These are phyloP conservation scores for Pongo abelii DNA, from an alignment of 2,113 vertebrate species.

Conservation along the genomic window DNA sequence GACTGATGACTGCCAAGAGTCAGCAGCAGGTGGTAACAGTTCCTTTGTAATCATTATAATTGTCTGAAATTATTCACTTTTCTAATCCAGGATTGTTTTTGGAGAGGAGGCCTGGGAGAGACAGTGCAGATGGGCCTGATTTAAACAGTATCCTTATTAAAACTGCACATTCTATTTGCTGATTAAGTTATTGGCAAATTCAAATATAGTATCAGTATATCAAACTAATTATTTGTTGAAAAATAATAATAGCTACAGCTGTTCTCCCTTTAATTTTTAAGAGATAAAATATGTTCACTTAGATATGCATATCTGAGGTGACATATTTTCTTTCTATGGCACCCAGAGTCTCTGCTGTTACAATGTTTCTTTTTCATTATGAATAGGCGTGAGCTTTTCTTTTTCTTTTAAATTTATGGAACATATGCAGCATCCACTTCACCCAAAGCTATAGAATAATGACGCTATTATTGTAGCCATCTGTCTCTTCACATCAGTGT, in stretches of 20 bases:
- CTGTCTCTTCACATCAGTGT: slow-evolving; percentile 60
- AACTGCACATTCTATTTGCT: slow-evolving; percentile 43
- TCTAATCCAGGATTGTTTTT: slow-evolving; percentile 33
- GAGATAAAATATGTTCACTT: neutral
- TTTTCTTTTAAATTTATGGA: slow-evolving; percentile 44
- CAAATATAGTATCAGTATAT: slow-evolving; percentile 46
- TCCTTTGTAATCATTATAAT: slow-evolving; percentile 55
- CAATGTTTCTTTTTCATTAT: neutral
- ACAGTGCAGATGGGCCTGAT: neutral
- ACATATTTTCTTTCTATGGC: slow-evolving; percentile 1
- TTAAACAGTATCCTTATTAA: slow-evolving; percentile 37
- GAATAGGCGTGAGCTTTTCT: slow-evolving; percentile 37
- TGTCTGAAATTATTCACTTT: slow-evolving; percentile 42
- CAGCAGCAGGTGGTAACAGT: slow-evolving; percentile 16
- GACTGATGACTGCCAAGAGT: slow-evolving; percentile 7
- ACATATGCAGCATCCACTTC: slow-evolving; percentile 32
- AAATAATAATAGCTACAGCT: slow-evolving; percentile 45
- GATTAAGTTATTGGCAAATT: slow-evolving; percentile 16
- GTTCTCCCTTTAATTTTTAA: slow-evolving; percentile 61
- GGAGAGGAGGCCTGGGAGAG: neutral
- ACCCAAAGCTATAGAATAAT: slow-evolving; percentile 66
- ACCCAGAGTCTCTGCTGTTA: neutral
- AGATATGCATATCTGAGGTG: neutral
- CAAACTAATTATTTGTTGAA: slow-evolving; percentile 43
- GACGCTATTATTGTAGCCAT: slow-evolving; percentile 57